Percentiles rank a stretch among this genome's conserved stretches.
phyloP scores from a whole-genome alignment of 1,140 invertebrate genomes.

The Phthorimaea operculella region DNA sequence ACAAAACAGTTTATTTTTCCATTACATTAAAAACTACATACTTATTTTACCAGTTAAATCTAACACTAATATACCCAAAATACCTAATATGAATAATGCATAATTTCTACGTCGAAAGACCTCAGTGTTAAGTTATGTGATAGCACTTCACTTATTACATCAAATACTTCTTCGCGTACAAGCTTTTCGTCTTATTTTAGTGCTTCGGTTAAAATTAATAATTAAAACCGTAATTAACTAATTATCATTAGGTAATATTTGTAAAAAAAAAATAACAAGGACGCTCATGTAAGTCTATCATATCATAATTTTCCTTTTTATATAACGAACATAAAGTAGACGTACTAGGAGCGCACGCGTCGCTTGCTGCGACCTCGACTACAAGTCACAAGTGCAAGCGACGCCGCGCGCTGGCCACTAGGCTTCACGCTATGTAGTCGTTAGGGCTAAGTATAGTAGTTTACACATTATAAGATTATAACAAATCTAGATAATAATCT shows the following conservation, averaged over 20 bases:
- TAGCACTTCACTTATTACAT: slow-evolving; percentile 59
- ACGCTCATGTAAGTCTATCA: slow-evolving; percentile 66
- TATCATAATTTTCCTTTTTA: slow-evolving; percentile 70
- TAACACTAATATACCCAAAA: slow-evolving; percentile 68
- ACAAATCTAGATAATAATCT: slow-evolving; percentile 65
- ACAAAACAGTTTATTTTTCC: slow-evolving; percentile 63
- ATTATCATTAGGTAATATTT: slow-evolving; percentile 66
- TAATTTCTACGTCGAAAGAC: slow-evolving; percentile 64
- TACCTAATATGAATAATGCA: slow-evolving; percentile 68
- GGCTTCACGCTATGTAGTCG: slow-evolving; percentile 20
- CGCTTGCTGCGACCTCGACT: slow-evolving; percentile 10
- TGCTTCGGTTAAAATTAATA: slow-evolving; percentile 66
- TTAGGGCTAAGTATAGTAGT: slow-evolving; percentile 49
- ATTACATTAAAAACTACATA: slow-evolving; percentile 67
- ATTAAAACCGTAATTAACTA: slow-evolving; percentile 71
- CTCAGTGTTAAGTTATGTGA: slow-evolving; percentile 57
- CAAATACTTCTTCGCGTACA: slow-evolving; percentile 55
- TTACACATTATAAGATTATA: slow-evolving; percentile 54
- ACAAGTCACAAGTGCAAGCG: too few relatives aligned
- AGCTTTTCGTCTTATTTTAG: slow-evolving; percentile 62
- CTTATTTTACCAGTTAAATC: slow-evolving; percentile 65
- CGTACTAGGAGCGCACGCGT: slow-evolving; percentile 18
- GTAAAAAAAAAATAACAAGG: slow-evolving; percentile 58
- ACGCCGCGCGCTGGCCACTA: slow-evolving; percentile 10
- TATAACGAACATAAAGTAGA: slow-evolving; percentile 61